Conservation (phyloP, 2,888 invertebrate genomes). For the Cotesia congregata region DNA sequence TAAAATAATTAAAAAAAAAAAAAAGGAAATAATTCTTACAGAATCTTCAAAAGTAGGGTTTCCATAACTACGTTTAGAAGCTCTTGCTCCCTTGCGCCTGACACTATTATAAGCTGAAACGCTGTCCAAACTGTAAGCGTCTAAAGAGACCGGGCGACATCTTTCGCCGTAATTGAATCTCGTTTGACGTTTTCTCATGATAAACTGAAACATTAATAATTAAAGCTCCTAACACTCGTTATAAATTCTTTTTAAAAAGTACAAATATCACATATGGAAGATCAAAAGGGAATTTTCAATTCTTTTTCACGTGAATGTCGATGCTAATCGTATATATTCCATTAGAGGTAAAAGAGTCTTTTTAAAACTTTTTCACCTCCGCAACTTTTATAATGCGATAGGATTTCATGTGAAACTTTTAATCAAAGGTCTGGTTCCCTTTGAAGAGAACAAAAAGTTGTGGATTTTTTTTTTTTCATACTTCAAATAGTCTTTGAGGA, state of each 20-base stretch:
- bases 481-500: background rate
- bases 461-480: background rate
- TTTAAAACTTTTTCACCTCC: background rate
- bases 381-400: background rate
- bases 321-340: background rate
- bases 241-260: background rate
- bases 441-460: background rate
- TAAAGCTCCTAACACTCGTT: background rate
- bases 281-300: background rate
- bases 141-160: constrained; percentile 89
- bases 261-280: background rate
- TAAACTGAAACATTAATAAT: constrained; percentile 72
- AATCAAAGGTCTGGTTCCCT: background rate
- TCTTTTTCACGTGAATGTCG: background rate
- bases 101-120: constrained; percentile 86
- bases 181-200: constrained; percentile 86
- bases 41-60: constrained; percentile 94
- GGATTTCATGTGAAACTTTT: background rate
- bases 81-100: constrained; percentile 80
- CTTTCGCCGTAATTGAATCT: constrained; percentile 87
- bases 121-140: constrained; percentile 91
- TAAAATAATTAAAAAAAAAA: background rate
- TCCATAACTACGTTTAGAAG: constrained; percentile 89
- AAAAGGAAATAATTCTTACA: constrained; percentile 70
- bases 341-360: background rate